Base-by-base conservation (phyloP, 2,888 invertebrate genomes). In the Athalia cordata region DNA sequence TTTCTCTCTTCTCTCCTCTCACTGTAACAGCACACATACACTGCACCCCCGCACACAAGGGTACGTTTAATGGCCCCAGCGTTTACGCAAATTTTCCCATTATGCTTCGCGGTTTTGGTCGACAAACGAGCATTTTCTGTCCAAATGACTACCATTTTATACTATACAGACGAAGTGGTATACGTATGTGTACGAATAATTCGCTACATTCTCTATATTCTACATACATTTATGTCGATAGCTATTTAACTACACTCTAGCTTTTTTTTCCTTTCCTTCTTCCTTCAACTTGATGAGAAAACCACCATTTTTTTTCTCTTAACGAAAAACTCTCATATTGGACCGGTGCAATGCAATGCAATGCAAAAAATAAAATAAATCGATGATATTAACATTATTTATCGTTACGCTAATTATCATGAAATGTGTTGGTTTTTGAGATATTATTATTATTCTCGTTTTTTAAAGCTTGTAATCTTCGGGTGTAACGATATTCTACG, bases 51-150 rank as follows among this genome's bases (percentile, higher is more conserved):
- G 82, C 81, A 82, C 83, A 84, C 83, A 59, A 67, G 81, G 79
- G 83, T 80, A 81, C 85, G 87, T 87, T 89, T 90, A 90, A 90
- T 90, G 90, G 89, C 88, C 88, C 86, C 86, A 85, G 85, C 89
- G 89, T 89, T 90, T 90, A 90, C 89, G 90, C 89, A 90, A 90
- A 90, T 90, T 90, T 90, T 89, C 88, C 89, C 88, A 89, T 90
- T 90, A 90, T 86, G 86, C 86, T 83, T 86, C 86, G 86, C 84
- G 88, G 86, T 88, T 89, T 88, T 85, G 88, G 85, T 84, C 85
- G 83, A 83, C 86, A 82, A 87, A 86, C 87, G 85, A 86, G 72
- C 83, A 77, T 80, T 82, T 81, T 74, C 79, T 82, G 81, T 79
- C 78, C 76, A 80, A 83, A 83, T 81, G 83, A 82, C 82, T 82